Evolutionary conservation across 2,888 invertebrate genomes (phyloP).

Genomic region (Spodoptera littoralis): DNA sequence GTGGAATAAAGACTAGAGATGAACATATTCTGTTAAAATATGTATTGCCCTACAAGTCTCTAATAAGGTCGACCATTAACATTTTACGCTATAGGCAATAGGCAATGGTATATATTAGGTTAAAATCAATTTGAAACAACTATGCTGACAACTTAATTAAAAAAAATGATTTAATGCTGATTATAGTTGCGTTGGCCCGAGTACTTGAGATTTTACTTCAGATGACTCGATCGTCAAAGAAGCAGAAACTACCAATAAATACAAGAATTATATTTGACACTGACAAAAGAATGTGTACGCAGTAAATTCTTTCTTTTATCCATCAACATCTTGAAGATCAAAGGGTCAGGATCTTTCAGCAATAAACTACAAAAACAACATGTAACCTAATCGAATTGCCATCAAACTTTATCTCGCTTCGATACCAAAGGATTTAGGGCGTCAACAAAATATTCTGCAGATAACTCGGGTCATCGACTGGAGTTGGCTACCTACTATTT

Average conservation of each 20-base stretch:
- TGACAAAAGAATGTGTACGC: neutral
- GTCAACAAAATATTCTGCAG: constrained; percentile 47
- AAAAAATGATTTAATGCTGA: no score
- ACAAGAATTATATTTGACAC: neutral
- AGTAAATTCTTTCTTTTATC: constrained; percentile 12
- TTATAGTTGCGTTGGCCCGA: no score
- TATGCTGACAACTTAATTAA: no score
- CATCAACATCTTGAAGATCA: constrained; percentile 22
- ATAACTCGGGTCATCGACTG: constrained; percentile 18
- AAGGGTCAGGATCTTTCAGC: constrained; percentile 13
- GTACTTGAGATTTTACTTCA: no score
- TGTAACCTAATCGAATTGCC: constrained; percentile 37
- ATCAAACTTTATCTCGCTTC: constrained; percentile 45
- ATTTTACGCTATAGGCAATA: no score
- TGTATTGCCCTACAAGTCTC: no score
- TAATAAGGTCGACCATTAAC: no score
- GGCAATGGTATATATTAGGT: no score
- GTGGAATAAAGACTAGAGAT: no score
- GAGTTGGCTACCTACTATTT: no score
- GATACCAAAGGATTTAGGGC: constrained; percentile 39
- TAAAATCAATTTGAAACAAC: no score
- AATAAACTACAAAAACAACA: constrained; percentile 33
- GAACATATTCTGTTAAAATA: no score
- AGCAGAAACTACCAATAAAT: neutral
- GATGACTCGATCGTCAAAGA: neutral